Conservation (phyloP, 2,888 invertebrate species). For the Lepeophtheirus nordmannii region DNA sequence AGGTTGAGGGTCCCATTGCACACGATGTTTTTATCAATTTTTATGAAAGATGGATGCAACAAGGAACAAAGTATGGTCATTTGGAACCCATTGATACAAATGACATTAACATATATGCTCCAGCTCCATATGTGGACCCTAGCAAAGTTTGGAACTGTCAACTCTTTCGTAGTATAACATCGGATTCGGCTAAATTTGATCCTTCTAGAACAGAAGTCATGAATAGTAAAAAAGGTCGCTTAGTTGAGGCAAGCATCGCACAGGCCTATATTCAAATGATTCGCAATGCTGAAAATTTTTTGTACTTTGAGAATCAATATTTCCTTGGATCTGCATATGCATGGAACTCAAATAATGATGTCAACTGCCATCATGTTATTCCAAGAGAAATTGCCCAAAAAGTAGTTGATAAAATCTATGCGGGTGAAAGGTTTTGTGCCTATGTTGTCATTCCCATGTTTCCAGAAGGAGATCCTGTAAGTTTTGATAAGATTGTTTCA, state of each 20-base stretch:
- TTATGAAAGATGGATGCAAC: slow-evolving; percentile 27
- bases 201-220: slow-evolving; percentile 1
- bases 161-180: slow-evolving; percentile 28
- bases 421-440: slow-evolving; percentile 26
- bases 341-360: slow-evolving; percentile 22
- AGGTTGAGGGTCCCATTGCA: slow-evolving; percentile 27
- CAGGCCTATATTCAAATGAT: slow-evolving; percentile 28
- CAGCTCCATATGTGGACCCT: background rate
- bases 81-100: background rate
- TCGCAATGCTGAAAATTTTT: slow-evolving; percentile 26
- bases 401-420: slow-evolving; percentile 27
- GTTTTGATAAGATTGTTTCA: slow-evolving; percentile 26
- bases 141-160: slow-evolving; percentile 25
- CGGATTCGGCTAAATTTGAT: slow-evolving; percentile 27
- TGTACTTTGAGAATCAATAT: slow-evolving; percentile 29
- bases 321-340: slow-evolving; percentile 28
- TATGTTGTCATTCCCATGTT: slow-evolving; percentile 29
- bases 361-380: slow-evolving; percentile 25
- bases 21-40: slow-evolving; percentile 28
- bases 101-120: background rate
- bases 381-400: slow-evolving; percentile 28
- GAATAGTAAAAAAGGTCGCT: slow-evolving; percentile 27
- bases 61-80: slow-evolving; percentile 4
- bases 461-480: slow-evolving; percentile 27
- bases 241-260: slow-evolving; percentile 27